Evolutionary conservation across 2,113 vertebrate genomes (phyloP).

Genomic region (Saimiri boliviensis): DNA sequence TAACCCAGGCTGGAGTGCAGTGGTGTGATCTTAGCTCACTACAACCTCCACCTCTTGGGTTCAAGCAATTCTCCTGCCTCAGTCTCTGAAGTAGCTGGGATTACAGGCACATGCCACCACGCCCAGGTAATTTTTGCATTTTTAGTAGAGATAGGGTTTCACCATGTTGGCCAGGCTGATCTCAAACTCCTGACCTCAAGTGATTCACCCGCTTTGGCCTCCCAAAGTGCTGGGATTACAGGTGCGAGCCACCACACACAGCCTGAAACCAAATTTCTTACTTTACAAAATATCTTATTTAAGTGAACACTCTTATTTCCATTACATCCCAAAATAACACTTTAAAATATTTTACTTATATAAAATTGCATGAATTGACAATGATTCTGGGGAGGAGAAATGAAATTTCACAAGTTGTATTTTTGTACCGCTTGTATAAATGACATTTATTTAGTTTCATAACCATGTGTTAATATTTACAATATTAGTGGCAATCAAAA

Average conservation of each 20-base stretch:
- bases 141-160: too few species aligned
- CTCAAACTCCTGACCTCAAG: too few species aligned
- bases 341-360: slow-evolving; percentile 13
- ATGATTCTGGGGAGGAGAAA: background rate
- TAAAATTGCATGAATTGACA: background rate
- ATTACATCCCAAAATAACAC: background rate
- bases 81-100: too few species aligned
- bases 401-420: background rate
- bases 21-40: background rate
- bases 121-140: too few species aligned
- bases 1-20: background rate
- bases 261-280: slow-evolving; percentile 18
- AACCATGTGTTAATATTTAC: slow-evolving; percentile 26
- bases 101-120: too few species aligned
- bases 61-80: background rate
- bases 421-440: background rate
- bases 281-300: slow-evolving; percentile 20
- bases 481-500: background rate
- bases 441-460: slow-evolving; percentile 10
- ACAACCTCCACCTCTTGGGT: background rate
- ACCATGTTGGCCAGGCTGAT: too few species aligned
- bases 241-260: too few species aligned
- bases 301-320: slow-evolving; percentile 36
- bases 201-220: too few species aligned
- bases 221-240: too few species aligned